Base-by-base conservation (phyloP, 2,113 vertebrate genomes). In the Gila orcuttii region DNA sequence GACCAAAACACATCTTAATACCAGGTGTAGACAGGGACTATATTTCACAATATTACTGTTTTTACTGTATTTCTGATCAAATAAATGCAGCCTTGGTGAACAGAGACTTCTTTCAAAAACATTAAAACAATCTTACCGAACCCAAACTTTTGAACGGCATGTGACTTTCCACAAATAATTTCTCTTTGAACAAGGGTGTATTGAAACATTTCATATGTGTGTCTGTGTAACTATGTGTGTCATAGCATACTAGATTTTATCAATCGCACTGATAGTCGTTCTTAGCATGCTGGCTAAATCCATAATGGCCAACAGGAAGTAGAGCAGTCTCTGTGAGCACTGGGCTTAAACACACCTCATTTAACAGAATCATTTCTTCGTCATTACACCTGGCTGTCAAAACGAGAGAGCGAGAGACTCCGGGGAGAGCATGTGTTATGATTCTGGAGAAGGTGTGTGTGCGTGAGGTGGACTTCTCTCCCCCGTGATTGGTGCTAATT, bases 401-500 rank as follows among this genome's bases (percentile, higher is more conserved):
- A 83, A 84, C 36, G 74, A 33, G 86, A 92, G 71, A 86, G 77
- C 25, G 87, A 91, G 71, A 88, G 87, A 62, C 84, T 50, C 89
- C 36, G 68, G 87, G 81, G 84, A 79, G 21, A 13, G 42, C 52
- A 79, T 83, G 83, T 77, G 77, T 84, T 66, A 66, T 85, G 55
- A 79, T 75, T 31, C 39, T 6, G 42, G 25, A 59, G 76, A 84
- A 39, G 10, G 75, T 60, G 68, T 59, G 79, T 66, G 73, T 68
- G 85, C 1, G 47, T 76, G 73, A 89, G 91, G 88, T 85, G 84
- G 91, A 84, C 79, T 82, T 89, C 79, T 86, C 87, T 88, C 74
- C 90, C 87, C 86, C 9, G 36, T 55, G 87, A 86, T 89, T 90
- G 89, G 85, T 88, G 90, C 90, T 94, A 93, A 95, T 94, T 93